These are phyloP conservation scores for Perca flavescens DNA, from an alignment of 2,113 vertebrate genomes.

Conservation along the genomic window DNA sequence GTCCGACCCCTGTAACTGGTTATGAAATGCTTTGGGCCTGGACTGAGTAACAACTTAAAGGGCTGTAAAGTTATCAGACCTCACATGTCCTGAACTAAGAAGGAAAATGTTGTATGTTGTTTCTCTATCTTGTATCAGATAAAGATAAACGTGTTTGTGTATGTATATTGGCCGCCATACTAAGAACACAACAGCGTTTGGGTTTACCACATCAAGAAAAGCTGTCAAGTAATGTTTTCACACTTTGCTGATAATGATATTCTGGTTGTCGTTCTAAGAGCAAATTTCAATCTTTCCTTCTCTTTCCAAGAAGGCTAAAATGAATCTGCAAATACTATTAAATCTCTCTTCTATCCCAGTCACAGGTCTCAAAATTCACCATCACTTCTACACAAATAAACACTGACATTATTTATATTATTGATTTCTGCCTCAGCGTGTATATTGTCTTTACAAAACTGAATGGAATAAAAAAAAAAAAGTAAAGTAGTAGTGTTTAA, in stretches of 20 bases:
- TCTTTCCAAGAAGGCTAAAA: neutral
- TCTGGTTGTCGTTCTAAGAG: neutral
- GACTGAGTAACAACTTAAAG: constrained; percentile 53
- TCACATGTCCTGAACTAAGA: constrained; percentile 12
- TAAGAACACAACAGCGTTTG: neutral
- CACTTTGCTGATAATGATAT: neutral
- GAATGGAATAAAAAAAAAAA: no score
- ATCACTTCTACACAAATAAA: neutral
- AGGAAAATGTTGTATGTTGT: neutral
- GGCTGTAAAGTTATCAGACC: constrained; percentile 41
- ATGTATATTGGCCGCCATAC: neutral
- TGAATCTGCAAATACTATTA: no score
- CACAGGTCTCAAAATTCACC: neutral
- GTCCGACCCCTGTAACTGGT: constrained; percentile 58
- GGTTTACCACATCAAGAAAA: neutral
- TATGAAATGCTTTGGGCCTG: constrained; percentile 71
- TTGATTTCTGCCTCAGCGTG: no score
- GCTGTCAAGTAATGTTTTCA: constrained; percentile 2
- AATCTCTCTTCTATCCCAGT: neutral
- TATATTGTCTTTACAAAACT: no score
- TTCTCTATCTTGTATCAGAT: neutral
- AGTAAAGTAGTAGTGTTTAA: no score
- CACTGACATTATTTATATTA: no score
- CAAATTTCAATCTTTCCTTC: neutral
- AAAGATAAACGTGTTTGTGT: neutral